Evolutionary conservation across 2,797 vertebrate genomes (phyloP).

Genomic region (Eulemur mongoz): DNA sequence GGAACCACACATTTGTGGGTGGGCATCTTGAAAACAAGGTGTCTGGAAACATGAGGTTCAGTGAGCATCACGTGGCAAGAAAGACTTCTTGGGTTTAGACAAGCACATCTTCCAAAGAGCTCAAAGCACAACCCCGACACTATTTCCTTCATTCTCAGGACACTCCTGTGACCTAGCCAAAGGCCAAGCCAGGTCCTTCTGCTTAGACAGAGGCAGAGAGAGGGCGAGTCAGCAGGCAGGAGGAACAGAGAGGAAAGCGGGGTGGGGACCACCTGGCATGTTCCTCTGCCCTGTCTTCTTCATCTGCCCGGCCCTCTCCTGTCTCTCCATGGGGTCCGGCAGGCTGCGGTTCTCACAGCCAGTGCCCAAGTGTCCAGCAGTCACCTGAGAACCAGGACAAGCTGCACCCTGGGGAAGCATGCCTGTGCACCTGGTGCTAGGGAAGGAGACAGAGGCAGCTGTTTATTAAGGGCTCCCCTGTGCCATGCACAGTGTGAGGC

Average conservation of each 20-base stretch:
- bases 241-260: not conserved
- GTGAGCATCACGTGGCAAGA: not conserved
- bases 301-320: not conserved
- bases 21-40: not conserved
- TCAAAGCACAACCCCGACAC: not conserved
- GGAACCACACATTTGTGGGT: not conserved
- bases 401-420: not conserved
- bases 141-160: not conserved
- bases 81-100: not conserved
- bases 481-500: not conserved
- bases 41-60: not conserved
- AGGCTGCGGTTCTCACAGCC: not conserved
- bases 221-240: not conserved
- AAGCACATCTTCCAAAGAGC: not conserved
- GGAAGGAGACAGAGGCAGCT: not conserved
- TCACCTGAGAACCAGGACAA: not conserved
- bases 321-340: not conserved
- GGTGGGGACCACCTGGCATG: not conserved
- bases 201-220: not conserved
- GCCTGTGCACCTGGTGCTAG: not conserved
- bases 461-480: not conserved
- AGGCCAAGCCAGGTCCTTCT: not conserved
- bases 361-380: not conserved
- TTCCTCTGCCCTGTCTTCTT: not conserved
- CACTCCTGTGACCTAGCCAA: not conserved